A percentile compares a stretch with the other conserved stretches of the same genome.
Conservation (phyloP, 2,113 vertebrate genomes). For the Pomatostomus ruficeps region DNA sequence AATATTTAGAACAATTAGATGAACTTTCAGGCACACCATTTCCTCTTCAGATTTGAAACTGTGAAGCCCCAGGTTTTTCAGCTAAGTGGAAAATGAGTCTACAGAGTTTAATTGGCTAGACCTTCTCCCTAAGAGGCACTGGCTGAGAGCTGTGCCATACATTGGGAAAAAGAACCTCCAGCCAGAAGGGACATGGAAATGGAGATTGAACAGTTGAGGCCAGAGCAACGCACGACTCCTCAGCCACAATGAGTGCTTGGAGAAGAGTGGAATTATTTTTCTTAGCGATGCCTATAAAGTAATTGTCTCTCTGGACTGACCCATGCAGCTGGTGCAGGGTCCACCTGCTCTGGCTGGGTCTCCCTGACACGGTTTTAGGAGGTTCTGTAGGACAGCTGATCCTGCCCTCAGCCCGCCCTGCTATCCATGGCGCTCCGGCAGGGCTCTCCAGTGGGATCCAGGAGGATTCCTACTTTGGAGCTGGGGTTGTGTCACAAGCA, state of each 20-base stretch:
- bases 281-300: neutral
- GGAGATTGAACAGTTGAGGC: neutral
- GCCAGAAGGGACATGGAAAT: neutral
- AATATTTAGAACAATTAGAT: neutral
- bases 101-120: neutral
- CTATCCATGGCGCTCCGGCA: neutral
- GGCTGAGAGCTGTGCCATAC: neutral
- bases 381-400: neutral
- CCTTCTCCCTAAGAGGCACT: neutral
- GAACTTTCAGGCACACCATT: neutral
- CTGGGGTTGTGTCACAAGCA: neutral
- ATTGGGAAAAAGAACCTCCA: neutral
- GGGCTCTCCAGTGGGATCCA: neutral
- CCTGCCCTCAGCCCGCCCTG: fast-evolving
- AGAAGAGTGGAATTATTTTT: neutral
- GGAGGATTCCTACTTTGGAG: neutral
- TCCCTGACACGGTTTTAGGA: neutral
- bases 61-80: neutral
- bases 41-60: neutral
- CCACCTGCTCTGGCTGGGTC: neutral
- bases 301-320: neutral
- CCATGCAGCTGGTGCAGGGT: neutral
- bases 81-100: neutral
- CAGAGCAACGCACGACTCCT: fast-evolving
- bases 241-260: neutral